phyloP scores from a whole-genome alignment of 2,113 vertebrate genomes.

The Nanorana parkeri region DNA sequence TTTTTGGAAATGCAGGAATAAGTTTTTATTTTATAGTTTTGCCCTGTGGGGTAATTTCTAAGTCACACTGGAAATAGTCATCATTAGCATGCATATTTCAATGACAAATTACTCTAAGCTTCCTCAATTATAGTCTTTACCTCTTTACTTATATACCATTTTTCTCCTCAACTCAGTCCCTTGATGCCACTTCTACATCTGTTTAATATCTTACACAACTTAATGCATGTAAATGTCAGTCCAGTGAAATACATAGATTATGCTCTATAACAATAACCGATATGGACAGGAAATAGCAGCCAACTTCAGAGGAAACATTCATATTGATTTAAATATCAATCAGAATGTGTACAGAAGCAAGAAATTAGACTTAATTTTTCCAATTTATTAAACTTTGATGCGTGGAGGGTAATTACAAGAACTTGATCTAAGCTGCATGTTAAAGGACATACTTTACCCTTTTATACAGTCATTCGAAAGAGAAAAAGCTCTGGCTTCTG shows the following conservation, averaged over 20 bases:
- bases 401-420: too few species aligned
- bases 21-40: background rate
- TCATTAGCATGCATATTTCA: background rate
- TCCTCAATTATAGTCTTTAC: background rate
- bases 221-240: background rate
- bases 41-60: background rate
- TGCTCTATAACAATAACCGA: background rate
- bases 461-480: too few species aligned
- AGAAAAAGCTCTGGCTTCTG: too few species aligned
- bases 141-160: background rate
- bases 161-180: background rate
- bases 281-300: background rate
- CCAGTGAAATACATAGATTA: background rate
- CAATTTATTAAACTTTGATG: too few species aligned
- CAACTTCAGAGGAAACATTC: too few species aligned
- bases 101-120: background rate
- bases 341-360: background rate
- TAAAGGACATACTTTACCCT: too few species aligned
- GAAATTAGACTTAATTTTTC: too few species aligned
- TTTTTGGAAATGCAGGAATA: too few species aligned
- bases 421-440: too few species aligned
- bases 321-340: background rate
- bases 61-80: background rate
- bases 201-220: slow-evolving; percentile 1
- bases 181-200: background rate